Evolutionary conservation across 2,113 vertebrate genomes (phyloP).

Genomic region (Arothron firmamentum): DNA sequence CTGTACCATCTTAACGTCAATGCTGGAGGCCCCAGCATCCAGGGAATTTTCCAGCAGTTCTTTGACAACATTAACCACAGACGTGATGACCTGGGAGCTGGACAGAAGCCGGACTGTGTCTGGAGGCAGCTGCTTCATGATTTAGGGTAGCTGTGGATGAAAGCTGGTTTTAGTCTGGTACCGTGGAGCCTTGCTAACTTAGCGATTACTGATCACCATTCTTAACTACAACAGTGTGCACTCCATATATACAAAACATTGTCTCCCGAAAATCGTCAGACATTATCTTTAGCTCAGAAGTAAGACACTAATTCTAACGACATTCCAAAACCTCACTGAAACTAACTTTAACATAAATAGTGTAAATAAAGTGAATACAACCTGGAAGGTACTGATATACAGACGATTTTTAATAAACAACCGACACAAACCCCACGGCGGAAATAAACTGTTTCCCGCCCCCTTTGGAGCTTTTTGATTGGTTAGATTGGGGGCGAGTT

Average conservation of each 20-base stretch:
- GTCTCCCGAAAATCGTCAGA: no score
- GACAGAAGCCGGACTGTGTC: slow-evolving; percentile 85
- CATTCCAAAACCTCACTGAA: no score
- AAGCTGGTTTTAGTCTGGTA: neutral
- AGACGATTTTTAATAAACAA: slow-evolving; percentile 29
- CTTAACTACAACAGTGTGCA: no score
- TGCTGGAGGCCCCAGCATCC: slow-evolving; percentile 83
- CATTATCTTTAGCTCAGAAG: no score
- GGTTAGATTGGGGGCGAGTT: slow-evolving; percentile 27
- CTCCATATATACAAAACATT: no score
- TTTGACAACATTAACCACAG: slow-evolving; percentile 89
- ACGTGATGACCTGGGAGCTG: slow-evolving; percentile 90
- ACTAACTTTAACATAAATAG: neutral
- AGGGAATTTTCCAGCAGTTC: slow-evolving; percentile 92
- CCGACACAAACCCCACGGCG: slow-evolving; percentile 13
- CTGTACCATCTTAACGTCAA: slow-evolving; percentile 89
- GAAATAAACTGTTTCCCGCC: slow-evolving; percentile 45
- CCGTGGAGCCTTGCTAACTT: no score
- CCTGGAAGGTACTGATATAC: neutral
- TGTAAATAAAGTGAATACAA: neutral
- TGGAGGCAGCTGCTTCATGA: slow-evolving; percentile 87
- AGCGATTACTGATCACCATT: no score
- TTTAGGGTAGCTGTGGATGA: slow-evolving; percentile 10
- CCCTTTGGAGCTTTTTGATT: slow-evolving; percentile 36
- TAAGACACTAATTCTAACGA: no score